Conservation (phyloP, 53 echinoderm and acorn worm genomes). For the Hippasteria phrygiana region DNA sequence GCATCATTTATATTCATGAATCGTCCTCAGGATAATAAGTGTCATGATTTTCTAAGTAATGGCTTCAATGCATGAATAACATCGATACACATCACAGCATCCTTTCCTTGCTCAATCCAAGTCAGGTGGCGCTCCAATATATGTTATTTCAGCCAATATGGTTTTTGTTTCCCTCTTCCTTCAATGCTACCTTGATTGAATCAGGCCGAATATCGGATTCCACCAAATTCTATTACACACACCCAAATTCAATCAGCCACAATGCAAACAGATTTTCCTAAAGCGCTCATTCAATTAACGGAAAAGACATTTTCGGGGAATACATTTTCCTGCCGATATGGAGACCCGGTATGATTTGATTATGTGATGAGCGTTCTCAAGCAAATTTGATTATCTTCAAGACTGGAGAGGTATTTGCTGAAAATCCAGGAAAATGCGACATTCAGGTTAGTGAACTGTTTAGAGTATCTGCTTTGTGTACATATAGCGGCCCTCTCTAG, state of each 20-base stretch:
- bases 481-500: too few species aligned
- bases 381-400: slow-evolving; percentile 19
- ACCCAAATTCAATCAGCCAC: slow-evolving; percentile 49
- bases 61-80: too few species aligned
- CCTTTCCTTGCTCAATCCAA: too few species aligned
- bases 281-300: slow-evolving; percentile 38
- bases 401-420: not conserved
- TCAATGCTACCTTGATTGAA: slow-evolving; percentile 8
- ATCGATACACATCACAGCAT: too few species aligned
- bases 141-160: too few species aligned
- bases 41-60: not conserved
- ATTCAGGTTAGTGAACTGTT: not conserved
- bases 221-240: slow-evolving; percentile 39
- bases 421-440: not conserved
- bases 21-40: not conserved
- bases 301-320: slow-evolving; percentile 7
- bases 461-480: too few species aligned
- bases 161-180: not conserved
- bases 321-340: slow-evolving; percentile 2
- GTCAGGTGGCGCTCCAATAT: too few species aligned
- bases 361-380: slow-evolving; percentile 29
- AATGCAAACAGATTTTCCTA: slow-evolving; percentile 15
- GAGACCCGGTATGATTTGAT: slow-evolving; percentile 14
- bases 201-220: slow-evolving; percentile 42
- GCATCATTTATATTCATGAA: not conserved